phyloP scores from a whole-genome alignment of 2,888 invertebrate genomes.

The Sepioteuthis lessoniana region DNA sequence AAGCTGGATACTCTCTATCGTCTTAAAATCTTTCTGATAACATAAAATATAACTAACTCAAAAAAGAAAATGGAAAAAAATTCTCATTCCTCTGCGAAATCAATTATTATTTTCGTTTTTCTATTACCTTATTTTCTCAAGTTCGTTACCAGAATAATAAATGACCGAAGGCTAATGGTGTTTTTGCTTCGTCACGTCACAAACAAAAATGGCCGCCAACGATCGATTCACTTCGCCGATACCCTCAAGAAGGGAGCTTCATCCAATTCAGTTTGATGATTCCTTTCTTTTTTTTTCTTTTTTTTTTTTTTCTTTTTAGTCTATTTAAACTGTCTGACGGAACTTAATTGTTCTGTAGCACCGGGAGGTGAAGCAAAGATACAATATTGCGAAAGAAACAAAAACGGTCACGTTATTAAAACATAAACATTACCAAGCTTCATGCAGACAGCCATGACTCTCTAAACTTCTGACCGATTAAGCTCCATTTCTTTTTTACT shows the following conservation, averaged over 20 bases:
- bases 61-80: too few relatives aligned
- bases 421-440: not conserved
- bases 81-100: too few relatives aligned
- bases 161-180: not conserved
- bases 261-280: not conserved
- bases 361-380: conserved; percentile 1
- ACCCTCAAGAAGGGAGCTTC: not conserved
- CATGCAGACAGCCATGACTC: not conserved
- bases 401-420: not conserved
- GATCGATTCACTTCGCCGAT: not conserved
- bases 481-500: too few relatives aligned
- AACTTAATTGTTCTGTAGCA: not conserved
- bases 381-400: not conserved
- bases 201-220: not conserved
- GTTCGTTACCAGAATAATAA: not conserved
- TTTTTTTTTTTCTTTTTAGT: not conserved
- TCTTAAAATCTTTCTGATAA: too few relatives aligned
- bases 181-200: not conserved
- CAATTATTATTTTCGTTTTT: too few relatives aligned
- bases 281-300: not conserved
- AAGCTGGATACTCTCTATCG: too few relatives aligned
- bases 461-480: not conserved
- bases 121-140: not conserved
- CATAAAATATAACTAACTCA: too few relatives aligned
- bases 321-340: conserved; percentile 6